phyloP scores from a whole-genome alignment of 2,113 vertebrate genomes.

The Ploceus nigricollis region DNA sequence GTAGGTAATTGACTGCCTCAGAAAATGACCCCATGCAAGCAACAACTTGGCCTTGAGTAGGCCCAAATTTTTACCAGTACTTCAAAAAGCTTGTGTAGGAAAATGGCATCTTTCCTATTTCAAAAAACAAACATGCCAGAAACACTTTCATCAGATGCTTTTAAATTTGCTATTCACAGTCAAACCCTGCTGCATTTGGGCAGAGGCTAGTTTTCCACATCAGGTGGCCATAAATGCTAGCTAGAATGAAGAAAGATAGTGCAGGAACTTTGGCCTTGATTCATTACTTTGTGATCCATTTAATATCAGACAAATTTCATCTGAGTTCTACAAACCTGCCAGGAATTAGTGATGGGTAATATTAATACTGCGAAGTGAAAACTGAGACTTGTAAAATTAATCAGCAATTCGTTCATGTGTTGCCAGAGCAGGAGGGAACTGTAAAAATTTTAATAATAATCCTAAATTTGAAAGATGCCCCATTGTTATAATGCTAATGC shows the following conservation, averaged over 20 bases:
- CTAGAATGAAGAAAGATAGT: background rate
- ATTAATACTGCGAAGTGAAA: background rate
- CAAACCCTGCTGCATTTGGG: background rate
- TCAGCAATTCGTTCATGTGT: background rate
- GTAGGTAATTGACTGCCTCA: background rate
- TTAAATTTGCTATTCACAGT: background rate
- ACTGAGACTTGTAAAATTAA: background rate
- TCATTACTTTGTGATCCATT: background rate
- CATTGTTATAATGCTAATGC: background rate
- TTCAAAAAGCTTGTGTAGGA: background rate
- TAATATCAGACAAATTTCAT: background rate
- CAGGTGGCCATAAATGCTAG: background rate
- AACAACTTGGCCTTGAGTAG: background rate
- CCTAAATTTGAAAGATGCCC: background rate
- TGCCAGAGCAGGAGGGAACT: background rate
- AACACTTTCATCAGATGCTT: background rate
- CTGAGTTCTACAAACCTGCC: background rate
- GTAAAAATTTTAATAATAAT: background rate
- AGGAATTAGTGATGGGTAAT: background rate
- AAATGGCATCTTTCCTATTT: background rate
- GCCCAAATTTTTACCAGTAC: background rate
- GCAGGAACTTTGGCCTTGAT: background rate
- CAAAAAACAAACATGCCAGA: background rate
- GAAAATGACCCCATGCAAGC: background rate
- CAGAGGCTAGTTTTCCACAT: background rate